phyloP scores from a whole-genome alignment of 2,797 vertebrate genomes.

The Brachymystax lenok region DNA sequence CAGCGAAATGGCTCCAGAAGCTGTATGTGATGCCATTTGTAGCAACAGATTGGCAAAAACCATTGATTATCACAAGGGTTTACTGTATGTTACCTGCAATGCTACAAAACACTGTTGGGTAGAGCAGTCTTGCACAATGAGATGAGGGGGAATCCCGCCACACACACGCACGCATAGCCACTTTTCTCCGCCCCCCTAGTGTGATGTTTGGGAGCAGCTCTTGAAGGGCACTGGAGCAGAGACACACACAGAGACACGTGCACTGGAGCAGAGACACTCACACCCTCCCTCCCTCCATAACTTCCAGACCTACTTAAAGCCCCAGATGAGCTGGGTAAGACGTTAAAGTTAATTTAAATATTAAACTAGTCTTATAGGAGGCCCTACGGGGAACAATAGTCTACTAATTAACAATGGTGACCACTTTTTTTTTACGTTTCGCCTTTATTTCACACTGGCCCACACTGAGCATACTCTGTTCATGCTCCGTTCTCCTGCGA shows the following conservation, averaged over 20 bases:
- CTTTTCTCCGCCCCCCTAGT: constrained; percentile 1
- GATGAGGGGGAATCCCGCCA: background rate
- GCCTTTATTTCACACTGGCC: constrained; percentile 18
- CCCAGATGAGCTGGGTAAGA: constrained; percentile 42
- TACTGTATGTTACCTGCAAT: background rate
- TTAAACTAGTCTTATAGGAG: constrained; percentile 49
- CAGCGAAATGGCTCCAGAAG: background rate
- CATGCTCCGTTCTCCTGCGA: background rate
- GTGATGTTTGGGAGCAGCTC: constrained; percentile 11
- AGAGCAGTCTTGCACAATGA: constrained; percentile 3
- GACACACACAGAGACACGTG: constrained; percentile 16
- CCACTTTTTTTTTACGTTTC: constrained; percentile 8
- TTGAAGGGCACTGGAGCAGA: constrained; percentile 15
- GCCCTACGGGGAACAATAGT: constrained; percentile 25
- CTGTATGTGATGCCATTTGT: background rate
- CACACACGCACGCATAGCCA: background rate
- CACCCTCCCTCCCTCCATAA: background rate
- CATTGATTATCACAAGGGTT: background rate
- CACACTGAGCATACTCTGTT: constrained; percentile 11
- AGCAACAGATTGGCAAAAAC: background rate
- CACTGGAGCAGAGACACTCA: constrained; percentile 4
- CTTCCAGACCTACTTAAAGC: constrained; percentile 46
- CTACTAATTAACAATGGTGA: constrained; percentile 32
- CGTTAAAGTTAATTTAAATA: constrained; percentile 60
- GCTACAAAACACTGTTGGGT: background rate